These are phyloP conservation scores for Hartigia nigra DNA, from an alignment of 2,888 invertebrate species.

Conservation along the genomic window DNA sequence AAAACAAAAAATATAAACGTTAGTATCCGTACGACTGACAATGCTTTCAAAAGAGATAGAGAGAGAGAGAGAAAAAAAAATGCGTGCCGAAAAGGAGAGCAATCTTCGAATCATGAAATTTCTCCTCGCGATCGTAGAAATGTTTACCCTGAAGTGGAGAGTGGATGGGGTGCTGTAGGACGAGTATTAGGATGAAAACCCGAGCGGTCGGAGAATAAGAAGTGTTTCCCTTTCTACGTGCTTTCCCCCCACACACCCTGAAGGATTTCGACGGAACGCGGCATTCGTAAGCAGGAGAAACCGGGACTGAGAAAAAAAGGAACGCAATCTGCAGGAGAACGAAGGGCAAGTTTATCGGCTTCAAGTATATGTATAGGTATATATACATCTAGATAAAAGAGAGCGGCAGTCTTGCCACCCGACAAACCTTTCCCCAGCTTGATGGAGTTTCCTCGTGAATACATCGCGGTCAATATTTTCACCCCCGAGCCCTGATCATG, in stretches of 20 bases:
- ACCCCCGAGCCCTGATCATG: conserved; percentile 14
- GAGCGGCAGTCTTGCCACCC: background rate
- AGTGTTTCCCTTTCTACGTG: background rate
- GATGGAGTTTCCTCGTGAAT: conserved; percentile 21
- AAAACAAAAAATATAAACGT: conserved; percentile 9
- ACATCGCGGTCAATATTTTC: conserved; percentile 14
- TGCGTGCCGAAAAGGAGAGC: conserved; percentile 22
- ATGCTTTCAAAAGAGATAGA: background rate
- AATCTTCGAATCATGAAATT: background rate
- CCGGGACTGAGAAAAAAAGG: background rate
- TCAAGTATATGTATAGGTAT: background rate
- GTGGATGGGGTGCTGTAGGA: background rate
- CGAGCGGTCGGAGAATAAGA: background rate
- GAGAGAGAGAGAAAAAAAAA: conserved; percentile 16
- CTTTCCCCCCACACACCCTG: background rate
- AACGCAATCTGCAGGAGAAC: background rate
- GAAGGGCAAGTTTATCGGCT: conserved; percentile 9
- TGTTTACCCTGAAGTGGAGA: background rate
- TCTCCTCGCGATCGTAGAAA: background rate
- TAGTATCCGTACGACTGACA: background rate
- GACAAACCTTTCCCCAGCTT: background rate
- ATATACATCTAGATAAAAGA: background rate
- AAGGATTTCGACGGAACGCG: background rate
- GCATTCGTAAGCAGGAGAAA: background rate
- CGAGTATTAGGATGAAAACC: background rate